phyloP scores from a whole-genome alignment of 2,113 vertebrate genomes.

The Sylvia atricapilla region DNA sequence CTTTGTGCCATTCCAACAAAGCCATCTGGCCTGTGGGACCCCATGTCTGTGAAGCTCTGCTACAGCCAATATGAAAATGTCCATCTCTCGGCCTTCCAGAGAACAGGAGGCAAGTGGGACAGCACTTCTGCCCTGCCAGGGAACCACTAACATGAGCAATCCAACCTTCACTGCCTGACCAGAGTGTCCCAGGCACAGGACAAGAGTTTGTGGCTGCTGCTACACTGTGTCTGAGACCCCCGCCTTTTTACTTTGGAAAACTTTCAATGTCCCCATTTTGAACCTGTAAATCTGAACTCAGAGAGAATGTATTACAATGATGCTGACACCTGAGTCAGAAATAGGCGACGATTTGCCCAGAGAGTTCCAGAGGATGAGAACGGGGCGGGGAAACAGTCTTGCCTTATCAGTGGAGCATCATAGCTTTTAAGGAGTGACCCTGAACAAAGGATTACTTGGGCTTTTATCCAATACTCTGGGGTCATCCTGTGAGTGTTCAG shows the following conservation, averaged over 20 bases:
- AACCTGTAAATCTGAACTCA: not conserved
- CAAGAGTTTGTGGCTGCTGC: too few species aligned
- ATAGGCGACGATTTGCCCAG: not conserved
- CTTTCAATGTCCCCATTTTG: fast-evolving
- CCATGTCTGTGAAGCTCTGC: fast-evolving
- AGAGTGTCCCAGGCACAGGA: not conserved
- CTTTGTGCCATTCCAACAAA: not conserved
- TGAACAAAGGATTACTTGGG: not conserved
- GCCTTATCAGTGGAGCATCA: not conserved
- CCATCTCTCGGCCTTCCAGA: not conserved
- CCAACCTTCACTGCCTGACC: fast-evolving
- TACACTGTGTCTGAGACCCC: fast-evolving
- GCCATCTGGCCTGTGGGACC: not conserved
- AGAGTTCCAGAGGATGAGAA: not conserved
- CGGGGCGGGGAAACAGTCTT: not conserved
- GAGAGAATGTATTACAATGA: not conserved
- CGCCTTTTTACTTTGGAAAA: fast-evolving
- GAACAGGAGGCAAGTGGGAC: fast-evolving
- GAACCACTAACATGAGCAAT: fast-evolving
- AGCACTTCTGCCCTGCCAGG: not conserved
- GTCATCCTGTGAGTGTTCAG: not conserved
- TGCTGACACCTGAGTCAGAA: not conserved
- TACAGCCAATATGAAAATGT: fast-evolving
- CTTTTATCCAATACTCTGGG: not conserved
- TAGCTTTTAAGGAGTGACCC: not conserved